These are phyloP conservation scores for Prionace glauca DNA, from an alignment of 2,797 vertebrate genomes.

Conservation along the genomic window DNA sequence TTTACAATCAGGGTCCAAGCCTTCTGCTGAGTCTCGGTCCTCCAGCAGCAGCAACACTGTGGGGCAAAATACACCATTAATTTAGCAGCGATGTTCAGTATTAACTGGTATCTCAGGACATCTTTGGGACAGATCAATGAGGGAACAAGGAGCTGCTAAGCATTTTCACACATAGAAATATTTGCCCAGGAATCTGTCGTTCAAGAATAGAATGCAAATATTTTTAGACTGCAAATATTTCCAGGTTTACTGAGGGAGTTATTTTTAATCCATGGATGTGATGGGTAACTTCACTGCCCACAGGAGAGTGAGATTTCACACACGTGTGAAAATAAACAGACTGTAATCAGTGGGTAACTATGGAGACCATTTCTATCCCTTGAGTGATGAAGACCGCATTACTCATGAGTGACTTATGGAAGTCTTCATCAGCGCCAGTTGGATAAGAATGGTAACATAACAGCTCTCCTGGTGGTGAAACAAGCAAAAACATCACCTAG, in stretches of 20 bases:
- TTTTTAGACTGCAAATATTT: conserved; percentile 34
- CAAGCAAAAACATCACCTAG: not conserved
- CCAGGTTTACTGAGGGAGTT: conserved; percentile 22
- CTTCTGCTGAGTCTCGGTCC: not conserved
- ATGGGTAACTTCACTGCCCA: conserved; percentile 6
- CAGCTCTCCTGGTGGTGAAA: not conserved
- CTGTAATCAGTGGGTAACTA: conserved; percentile 31
- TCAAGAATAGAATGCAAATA: conserved; percentile 36
- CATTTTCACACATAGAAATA: conserved; percentile 35
- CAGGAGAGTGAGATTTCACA: conserved; percentile 25
- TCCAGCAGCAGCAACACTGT: not conserved
- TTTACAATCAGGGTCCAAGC: not conserved
- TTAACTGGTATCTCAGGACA: not conserved
- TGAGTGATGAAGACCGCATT: conserved; percentile 17
- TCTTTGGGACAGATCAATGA: not conserved
- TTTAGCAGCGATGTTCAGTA: not conserved
- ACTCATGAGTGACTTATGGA: conserved; percentile 3
- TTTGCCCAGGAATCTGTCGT: conserved; percentile 19
- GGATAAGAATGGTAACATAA: conserved; percentile 13
- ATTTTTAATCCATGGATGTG: conserved; percentile 32
- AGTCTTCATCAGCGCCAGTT: too few relatives aligned
- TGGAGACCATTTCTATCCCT: conserved; percentile 31
- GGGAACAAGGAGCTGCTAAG: not conserved
- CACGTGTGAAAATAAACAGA: conserved; percentile 34
- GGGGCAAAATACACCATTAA: not conserved